These are phyloP conservation scores for Borostomias antarcticus DNA, from an alignment of 2,797 vertebrate species.

Conservation along the genomic window DNA sequence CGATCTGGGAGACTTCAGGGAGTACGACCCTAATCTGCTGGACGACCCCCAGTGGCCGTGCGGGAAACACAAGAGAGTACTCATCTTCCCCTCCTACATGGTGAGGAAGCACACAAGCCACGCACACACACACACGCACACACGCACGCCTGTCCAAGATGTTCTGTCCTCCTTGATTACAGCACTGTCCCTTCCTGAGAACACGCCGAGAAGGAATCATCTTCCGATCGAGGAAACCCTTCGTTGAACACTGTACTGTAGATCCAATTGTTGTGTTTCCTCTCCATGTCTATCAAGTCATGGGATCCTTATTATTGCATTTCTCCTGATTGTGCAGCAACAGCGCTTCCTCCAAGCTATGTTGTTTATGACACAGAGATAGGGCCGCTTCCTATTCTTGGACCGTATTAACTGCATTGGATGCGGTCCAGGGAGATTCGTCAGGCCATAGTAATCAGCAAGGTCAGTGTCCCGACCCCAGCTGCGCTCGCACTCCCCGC, in stretches of 20 bases:
- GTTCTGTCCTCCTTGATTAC: background rate
- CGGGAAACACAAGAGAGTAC: constrained; percentile 96
- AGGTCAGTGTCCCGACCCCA: constrained; percentile 39
- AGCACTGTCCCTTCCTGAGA: background rate
- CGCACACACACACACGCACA: background rate
- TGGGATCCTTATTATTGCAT: too few relatives aligned
- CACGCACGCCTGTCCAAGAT: background rate
- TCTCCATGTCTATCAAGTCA: too few relatives aligned
- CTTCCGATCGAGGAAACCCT: too few relatives aligned
- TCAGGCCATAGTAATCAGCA: constrained; percentile 45
- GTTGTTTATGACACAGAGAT: background rate
- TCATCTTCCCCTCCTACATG: constrained; percentile 99
- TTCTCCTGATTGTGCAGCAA: too few relatives aligned
- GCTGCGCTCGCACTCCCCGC: constrained; percentile 1
- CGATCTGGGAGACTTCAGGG: constrained; percentile 88
- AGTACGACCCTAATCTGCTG: constrained; percentile 96
- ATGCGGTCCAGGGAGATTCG: constrained; percentile 28
- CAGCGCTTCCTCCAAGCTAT: too few relatives aligned
- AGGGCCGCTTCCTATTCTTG: background rate
- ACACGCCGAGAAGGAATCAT: too few relatives aligned
- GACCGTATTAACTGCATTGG: constrained; percentile 39
- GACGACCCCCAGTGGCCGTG: constrained; percentile 99
- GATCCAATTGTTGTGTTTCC: too few relatives aligned
- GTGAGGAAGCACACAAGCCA: constrained; percentile 76
- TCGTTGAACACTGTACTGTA: too few relatives aligned